Conservation (phyloP, 2,797 vertebrate genomes). For the Acanthurus lineatus region DNA sequence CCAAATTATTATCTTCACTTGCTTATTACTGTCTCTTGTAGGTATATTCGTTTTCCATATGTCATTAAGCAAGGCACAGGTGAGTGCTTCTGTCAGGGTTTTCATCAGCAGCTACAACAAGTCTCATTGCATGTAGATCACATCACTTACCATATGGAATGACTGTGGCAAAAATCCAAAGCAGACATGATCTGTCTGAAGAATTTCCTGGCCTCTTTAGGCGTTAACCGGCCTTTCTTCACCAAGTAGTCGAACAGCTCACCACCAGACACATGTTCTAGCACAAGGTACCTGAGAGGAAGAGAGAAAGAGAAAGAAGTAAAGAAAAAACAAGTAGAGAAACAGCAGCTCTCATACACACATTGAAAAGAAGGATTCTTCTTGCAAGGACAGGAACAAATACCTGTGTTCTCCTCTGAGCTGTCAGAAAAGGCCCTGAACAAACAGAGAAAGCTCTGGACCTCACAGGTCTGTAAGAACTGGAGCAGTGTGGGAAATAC, state of each 20-base stretch:
- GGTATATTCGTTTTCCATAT: background rate
- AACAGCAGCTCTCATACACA: background rate
- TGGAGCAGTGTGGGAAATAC: background rate
- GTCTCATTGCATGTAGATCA: background rate
- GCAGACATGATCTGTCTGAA: conserved; percentile 97
- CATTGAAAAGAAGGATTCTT: conserved; percentile 9
- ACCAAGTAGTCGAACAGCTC: conserved; percentile 95
- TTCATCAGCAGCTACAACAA: background rate
- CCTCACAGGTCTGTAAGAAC: conserved; percentile 22
- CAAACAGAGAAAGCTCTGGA: conserved; percentile 10
- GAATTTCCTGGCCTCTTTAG: conserved; percentile 95
- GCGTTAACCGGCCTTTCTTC: conserved; percentile 93
- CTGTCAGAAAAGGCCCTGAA: background rate
- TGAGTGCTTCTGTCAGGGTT: background rate
- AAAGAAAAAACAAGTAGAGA: conserved; percentile 53
- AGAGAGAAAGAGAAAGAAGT: conserved; percentile 66
- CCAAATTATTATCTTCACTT: background rate
- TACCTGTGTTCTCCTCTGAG: conserved; percentile 1
- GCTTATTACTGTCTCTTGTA: background rate
- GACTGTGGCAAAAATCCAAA: conserved; percentile 95
- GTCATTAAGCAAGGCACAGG: background rate
- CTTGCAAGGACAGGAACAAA: conserved; percentile 1
- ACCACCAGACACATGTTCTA: conserved; percentile 96
- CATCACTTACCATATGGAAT: conserved; percentile 92
- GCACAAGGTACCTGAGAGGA: conserved; percentile 89